phyloP scores from a whole-genome alignment of 2,888 invertebrate species.

The Lycaena phlaeas region DNA sequence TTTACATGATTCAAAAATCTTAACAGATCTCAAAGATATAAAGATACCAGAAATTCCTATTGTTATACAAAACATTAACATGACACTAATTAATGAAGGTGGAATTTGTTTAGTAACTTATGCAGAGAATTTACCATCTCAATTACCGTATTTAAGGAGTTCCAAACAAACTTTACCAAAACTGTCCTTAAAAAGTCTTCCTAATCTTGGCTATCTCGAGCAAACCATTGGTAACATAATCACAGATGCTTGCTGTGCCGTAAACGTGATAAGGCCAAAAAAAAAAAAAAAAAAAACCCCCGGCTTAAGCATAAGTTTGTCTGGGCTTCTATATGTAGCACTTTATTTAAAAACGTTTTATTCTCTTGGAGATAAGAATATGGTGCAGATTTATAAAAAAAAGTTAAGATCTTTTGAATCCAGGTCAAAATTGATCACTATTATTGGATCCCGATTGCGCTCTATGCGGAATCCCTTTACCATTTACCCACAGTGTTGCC shows the following conservation, averaged over 20 bases:
- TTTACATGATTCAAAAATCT: conserved; percentile 45
- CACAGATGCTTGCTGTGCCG: conserved; percentile 65
- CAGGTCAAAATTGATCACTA: conserved; percentile 45
- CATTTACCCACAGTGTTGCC: conserved; percentile 48
- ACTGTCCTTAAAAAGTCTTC: conserved; percentile 59
- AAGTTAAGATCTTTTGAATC: conserved; percentile 41
- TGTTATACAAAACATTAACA: conserved; percentile 46
- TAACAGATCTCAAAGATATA: conserved; percentile 31
- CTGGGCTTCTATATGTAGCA: conserved; percentile 71
- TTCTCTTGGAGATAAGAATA: conserved; percentile 31
- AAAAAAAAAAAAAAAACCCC: no score
- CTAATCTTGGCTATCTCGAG: conserved; percentile 74
- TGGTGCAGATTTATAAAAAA: conserved; percentile 41
- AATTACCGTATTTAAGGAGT: conserved; percentile 52
- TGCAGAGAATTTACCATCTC: conserved; percentile 62
- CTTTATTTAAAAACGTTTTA: conserved; percentile 72
- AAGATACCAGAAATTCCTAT: conserved; percentile 68
- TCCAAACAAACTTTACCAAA: conserved; percentile 41
- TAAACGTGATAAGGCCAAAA: conserved; percentile 70
- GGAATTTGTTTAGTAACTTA: conserved; percentile 77
- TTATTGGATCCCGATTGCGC: conserved; percentile 57
- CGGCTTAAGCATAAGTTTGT: conserved; percentile 59
- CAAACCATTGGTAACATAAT: conserved; percentile 71
- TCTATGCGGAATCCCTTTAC: conserved; percentile 71
- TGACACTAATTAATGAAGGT: conserved; percentile 52